A percentile compares a stretch with the other conserved stretches of the same genome.
These are phyloP conservation scores for Cecropterus lyciades DNA, from an alignment of 1,140 invertebrate species.

Conservation along the genomic window DNA sequence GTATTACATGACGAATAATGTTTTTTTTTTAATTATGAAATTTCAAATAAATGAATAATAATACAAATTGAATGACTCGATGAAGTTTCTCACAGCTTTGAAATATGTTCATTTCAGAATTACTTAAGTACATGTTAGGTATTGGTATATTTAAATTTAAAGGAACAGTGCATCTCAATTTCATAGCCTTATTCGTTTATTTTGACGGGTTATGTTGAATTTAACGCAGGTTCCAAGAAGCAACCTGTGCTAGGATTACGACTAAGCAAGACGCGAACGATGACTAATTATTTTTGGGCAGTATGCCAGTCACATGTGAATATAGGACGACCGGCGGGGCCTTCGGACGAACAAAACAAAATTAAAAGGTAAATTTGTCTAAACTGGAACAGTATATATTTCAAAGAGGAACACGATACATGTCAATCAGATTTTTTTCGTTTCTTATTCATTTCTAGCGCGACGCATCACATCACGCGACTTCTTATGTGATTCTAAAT, in stretches of 20 bases:
- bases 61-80: no score
- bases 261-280: constrained; percentile 47
- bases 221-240: constrained; percentile 53
- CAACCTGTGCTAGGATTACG: constrained; percentile 58
- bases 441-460: constrained; percentile 19
- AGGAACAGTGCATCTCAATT: constrained; percentile 7
- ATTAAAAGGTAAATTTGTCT: constrained; percentile 30
- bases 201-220: constrained; percentile 38
- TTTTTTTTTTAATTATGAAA: no score
- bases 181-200: constrained; percentile 34
- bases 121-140: no score
- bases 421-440: constrained; percentile 19
- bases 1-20: no score
- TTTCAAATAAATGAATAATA: no score
- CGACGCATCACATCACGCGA: no score
- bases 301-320: constrained; percentile 63
- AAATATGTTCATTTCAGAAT: no score
- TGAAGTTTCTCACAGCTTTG: no score
- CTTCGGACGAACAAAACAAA: constrained; percentile 40
- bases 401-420: constrained; percentile 29
- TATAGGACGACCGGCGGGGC: constrained; percentile 58
- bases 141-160: constrained; percentile 2
- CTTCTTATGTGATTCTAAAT: no score
- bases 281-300: constrained; percentile 80
- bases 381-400: constrained; percentile 32